A percentile compares a stretch with the other conserved stretches of the same genome.
These are phyloP conservation scores for Erebia palarica DNA, from an alignment of 2,888 invertebrate genomes.

Conservation along the genomic window DNA sequence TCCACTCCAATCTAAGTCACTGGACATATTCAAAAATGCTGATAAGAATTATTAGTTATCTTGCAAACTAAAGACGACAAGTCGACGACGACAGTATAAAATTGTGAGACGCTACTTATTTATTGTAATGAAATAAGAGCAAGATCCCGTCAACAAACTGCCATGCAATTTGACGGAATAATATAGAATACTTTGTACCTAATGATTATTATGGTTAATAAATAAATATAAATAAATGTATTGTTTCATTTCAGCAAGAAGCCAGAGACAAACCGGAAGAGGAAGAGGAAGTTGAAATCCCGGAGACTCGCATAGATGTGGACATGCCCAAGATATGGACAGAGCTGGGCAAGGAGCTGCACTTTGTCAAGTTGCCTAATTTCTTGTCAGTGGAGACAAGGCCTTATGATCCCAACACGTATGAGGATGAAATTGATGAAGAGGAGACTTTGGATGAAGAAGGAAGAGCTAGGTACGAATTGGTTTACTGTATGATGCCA, in stretches of 20 bases:
- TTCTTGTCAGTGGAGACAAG: constrained; percentile 98
- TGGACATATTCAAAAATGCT: too few relatives aligned
- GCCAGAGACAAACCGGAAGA: constrained; percentile 84
- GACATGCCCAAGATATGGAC: constrained; percentile 98
- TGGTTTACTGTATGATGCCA: neutral
- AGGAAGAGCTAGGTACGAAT: constrained; percentile 89
- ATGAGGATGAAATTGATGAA: constrained; percentile 99
- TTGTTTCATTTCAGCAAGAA: constrained; percentile 48
- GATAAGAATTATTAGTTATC: too few relatives aligned
- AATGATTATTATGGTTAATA: too few relatives aligned
- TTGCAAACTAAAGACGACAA: too few relatives aligned
- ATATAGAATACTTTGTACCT: too few relatives aligned
- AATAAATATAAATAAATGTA: too few relatives aligned
- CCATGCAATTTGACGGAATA: too few relatives aligned
- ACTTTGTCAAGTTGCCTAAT: constrained; percentile 98
- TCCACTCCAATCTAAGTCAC: too few relatives aligned
- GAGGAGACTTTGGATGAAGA: constrained; percentile 99
- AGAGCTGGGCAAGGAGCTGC: constrained; percentile 94
- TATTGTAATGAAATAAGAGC: too few relatives aligned
- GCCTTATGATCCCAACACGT: constrained; percentile 96
- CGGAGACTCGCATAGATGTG: constrained; percentile 97
- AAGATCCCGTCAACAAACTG: too few relatives aligned
- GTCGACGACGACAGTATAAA: too few relatives aligned
- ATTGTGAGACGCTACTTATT: too few relatives aligned
- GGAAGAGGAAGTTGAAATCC: constrained; percentile 90